phyloP scores from a whole-genome alignment of 2,888 invertebrate genomes.

The Latrodectus hesperus region DNA sequence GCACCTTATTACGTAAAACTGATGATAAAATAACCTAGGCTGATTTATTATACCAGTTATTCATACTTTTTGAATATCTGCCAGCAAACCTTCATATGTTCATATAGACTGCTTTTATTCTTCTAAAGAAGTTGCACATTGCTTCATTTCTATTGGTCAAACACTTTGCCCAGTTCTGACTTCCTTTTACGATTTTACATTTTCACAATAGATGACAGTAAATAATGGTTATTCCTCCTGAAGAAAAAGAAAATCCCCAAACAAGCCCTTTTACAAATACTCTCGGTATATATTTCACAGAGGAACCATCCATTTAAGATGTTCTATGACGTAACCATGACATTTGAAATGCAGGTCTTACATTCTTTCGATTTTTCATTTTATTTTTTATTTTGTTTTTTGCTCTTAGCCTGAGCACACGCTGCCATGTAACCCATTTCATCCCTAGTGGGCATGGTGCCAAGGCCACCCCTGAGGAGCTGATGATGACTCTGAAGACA shows the following conservation, averaged over 20 bases:
- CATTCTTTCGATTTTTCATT: constrained; percentile 1
- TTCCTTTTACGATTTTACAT: neutral
- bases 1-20: no score
- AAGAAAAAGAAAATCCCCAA: constrained; percentile 1
- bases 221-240: constrained; percentile 1
- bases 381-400: neutral
- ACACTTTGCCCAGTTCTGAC: neutral
- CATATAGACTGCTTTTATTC: neutral
- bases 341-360: constrained; percentile 32
- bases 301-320: constrained; percentile 40
- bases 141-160: constrained; percentile 1
- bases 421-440: constrained; percentile 52
- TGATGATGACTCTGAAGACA: constrained; percentile 36
- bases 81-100: neutral
- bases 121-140: neutral
- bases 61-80: neutral
- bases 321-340: constrained; percentile 31
- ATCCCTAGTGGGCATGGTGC: constrained; percentile 29
- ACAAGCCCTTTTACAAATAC: constrained; percentile 25
- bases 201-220: constrained; percentile 2
- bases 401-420: constrained; percentile 8
- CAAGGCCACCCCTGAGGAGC: constrained; percentile 31
- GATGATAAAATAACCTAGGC: no score
- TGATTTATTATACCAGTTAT: neutral
- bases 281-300: constrained; percentile 17